These are phyloP conservation scores for Pagrus major DNA, from an alignment of 2,113 vertebrate species.

Conservation along the genomic window DNA sequence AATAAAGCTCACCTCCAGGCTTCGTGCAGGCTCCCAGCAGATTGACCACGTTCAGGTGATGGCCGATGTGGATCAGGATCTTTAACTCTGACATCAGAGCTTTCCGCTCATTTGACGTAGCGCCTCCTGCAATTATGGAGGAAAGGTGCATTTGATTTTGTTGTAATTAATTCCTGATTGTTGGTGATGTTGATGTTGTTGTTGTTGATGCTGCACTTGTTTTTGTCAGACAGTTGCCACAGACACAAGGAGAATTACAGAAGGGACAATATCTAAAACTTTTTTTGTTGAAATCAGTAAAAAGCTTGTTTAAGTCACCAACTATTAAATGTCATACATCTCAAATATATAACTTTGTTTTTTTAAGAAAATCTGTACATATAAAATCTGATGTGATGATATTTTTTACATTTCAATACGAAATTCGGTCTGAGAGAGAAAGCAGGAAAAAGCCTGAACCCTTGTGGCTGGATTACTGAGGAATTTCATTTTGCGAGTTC, in stretches of 20 bases:
- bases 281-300: too few relatives aligned
- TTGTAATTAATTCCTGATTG: too few relatives aligned
- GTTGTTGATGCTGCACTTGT: too few relatives aligned
- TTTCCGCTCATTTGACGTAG: conserved; percentile 93
- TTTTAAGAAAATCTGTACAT: not conserved
- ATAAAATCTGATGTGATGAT: not conserved
- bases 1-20: conserved; percentile 88
- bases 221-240: too few relatives aligned
- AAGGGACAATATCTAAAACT: too few relatives aligned
- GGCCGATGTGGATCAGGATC: conserved; percentile 95
- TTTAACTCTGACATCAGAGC: conserved; percentile 96
- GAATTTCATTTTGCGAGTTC: conserved; percentile 42
- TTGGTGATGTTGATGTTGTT: too few relatives aligned
- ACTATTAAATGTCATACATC: not conserved
- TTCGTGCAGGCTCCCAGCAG: conserved; percentile 95
- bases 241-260: too few relatives aligned
- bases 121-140: conserved; percentile 88
- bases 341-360: not conserved
- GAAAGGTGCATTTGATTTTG: too few relatives aligned
- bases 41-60: conserved; percentile 96
- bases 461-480: not conserved
- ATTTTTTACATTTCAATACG: not conserved
- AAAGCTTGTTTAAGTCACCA: not conserved
- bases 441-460: not conserved
- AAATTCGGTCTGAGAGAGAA: not conserved